Base-by-base conservation (phyloP, 1,140 invertebrate species). In the Halesus radiatus region DNA sequence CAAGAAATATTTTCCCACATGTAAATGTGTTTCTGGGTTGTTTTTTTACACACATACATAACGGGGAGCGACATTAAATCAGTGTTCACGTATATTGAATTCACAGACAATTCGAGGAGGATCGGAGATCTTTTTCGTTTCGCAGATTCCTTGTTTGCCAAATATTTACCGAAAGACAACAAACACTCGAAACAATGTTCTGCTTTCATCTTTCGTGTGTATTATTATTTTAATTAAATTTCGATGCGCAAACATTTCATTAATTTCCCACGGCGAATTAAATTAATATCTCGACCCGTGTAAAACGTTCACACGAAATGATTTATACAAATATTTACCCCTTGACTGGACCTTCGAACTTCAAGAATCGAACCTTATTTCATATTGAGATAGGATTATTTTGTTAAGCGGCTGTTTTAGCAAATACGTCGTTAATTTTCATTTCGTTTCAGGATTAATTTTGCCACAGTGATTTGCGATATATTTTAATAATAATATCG, bases 181-280 rank as follows among this genome's bases (percentile, higher is more conserved):
- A 66, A 32, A 26, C 62, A 37, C 29, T 16, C 37, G 37, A 13
- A 45, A 45, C 37, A 10, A 45, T 66, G 1, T 64, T 64, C 62
- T 32, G 26, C 23, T 26, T 6, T 29, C 29, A 32, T 64, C 18
- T 66, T 66, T 32, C 62, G 4, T 23, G 62, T 66, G 62, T 66
- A 15, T 66, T 66, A 66, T 66, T 66, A 66, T 66, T 66, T 66
- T 66, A 66, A 66, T 66, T 66, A 66, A 66, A 66, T 66, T 66
- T 32, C 29, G 62, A 66, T 32, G 26, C 1, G 37, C 62, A 66
- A 66, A 66, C 62, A 66, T 66, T 66, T 66, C 62, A 66, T 66
- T 66, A 66, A 66, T 29, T 10, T 66, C 8, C 22, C 62, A n/a
- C 10, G 8, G 37, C 1, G 62, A 26, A 66, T 32, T 8, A 45